Conservation (phyloP, 2,888 invertebrate species). For the Listrodromus nycthemerus region DNA sequence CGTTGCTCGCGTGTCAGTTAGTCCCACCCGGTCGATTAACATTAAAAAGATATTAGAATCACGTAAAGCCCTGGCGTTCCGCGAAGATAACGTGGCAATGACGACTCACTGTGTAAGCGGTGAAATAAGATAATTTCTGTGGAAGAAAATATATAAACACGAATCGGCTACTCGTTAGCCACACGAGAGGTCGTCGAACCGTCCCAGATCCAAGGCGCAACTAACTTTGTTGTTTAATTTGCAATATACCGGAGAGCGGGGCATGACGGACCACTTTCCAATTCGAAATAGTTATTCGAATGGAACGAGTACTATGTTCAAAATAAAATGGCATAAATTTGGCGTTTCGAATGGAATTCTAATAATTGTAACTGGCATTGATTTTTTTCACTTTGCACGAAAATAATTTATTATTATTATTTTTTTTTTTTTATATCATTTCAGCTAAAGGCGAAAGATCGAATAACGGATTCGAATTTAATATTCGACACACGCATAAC, state of each 20-base stretch:
- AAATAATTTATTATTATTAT: too few species aligned
- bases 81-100: not conserved
- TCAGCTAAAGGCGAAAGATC: too few species aligned
- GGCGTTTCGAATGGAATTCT: too few species aligned
- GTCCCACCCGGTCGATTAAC: not conserved
- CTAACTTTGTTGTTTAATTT: not conserved
- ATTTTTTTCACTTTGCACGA: too few species aligned
- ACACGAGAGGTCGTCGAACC: conserved; percentile 25
- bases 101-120: not conserved
- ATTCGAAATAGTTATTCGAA: not conserved
- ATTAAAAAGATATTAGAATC: not conserved
- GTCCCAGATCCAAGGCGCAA: not conserved
- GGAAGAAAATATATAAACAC: not conserved
- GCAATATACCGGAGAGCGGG: not conserved
- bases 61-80: not conserved
- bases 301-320: not conserved
- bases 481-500: too few species aligned
- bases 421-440: too few species aligned
- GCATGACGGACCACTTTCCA: not conserved
- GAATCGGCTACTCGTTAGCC: not conserved
- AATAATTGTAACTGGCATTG: not conserved
- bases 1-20: not conserved
- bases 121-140: not conserved
- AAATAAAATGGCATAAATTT: not conserved
- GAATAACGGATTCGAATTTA: too few species aligned